These are phyloP conservation scores for Drosophila bocki DNA, from an alignment of 1,140 invertebrate species.

Conservation along the genomic window DNA sequence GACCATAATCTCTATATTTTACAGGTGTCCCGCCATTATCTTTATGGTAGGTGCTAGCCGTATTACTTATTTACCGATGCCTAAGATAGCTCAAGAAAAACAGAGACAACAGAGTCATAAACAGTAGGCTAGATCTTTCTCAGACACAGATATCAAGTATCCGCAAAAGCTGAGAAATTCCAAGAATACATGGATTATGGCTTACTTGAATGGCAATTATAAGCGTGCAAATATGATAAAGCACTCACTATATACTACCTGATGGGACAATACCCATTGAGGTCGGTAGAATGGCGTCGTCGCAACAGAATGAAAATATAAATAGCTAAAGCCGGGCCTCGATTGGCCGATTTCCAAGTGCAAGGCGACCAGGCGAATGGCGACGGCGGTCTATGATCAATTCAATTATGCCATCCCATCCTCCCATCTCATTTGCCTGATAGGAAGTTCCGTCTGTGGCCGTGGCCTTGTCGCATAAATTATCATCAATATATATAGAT, in stretches of 20 bases:
- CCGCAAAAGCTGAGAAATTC: neutral
- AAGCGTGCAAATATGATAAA: conserved; percentile 12
- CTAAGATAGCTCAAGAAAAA: conserved; percentile 2
- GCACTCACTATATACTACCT: conserved; percentile 1
- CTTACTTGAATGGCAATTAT: conserved; percentile 42
- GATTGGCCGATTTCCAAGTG: conserved; percentile 60
- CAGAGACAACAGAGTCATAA: conserved; percentile 27
- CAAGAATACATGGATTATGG: conserved; percentile 6
- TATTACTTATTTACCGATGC: conserved; percentile 14
- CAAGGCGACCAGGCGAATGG: conserved; percentile 37
- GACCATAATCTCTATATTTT: neutral
- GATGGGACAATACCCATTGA: conserved; percentile 33
- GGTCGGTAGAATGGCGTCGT: conserved; percentile 10
- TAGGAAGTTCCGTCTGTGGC: conserved; percentile 44
- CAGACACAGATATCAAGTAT: neutral
- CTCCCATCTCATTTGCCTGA: conserved; percentile 51
- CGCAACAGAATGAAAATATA: conserved; percentile 30
- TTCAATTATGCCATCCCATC: conserved; percentile 50
- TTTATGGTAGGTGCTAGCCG: conserved; percentile 6
- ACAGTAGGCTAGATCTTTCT: conserved; percentile 8
- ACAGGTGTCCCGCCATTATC: conserved; percentile 1
- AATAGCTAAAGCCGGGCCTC: conserved; percentile 27
- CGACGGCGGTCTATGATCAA: conserved; percentile 53
- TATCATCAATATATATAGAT: conserved; percentile 12
- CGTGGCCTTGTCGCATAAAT: conserved; percentile 44